Conservation (phyloP, 1,140 invertebrate species). For the Drosophila arawakana region DNA sequence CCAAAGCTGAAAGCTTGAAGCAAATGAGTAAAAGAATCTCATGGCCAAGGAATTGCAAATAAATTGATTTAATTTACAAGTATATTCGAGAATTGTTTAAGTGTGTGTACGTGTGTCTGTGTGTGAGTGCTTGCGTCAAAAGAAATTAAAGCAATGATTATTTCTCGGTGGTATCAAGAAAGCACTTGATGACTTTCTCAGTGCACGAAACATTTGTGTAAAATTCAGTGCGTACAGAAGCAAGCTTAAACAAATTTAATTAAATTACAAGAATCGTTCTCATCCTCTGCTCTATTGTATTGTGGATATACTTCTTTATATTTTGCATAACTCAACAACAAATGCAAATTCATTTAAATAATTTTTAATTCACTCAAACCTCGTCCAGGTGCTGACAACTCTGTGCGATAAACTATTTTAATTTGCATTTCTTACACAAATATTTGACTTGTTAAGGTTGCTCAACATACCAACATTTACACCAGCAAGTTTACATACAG, state of each 20-base stretch:
- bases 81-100: constrained; percentile 55
- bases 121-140: constrained; percentile 49
- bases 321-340: constrained; percentile 48
- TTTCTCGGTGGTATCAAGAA: constrained; percentile 23
- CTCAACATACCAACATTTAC: constrained; percentile 3
- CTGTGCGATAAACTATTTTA: constrained; percentile 53
- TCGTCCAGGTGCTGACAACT: constrained; percentile 30
- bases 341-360: constrained; percentile 66
- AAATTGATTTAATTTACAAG: constrained; percentile 79
- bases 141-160: constrained; percentile 76
- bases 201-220: constrained; percentile 44
- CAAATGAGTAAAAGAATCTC: constrained; percentile 43
- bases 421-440: constrained; percentile 67
- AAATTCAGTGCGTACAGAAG: constrained; percentile 23
- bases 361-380: constrained; percentile 28
- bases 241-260: constrained; percentile 63
- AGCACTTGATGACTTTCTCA: constrained; percentile 57
- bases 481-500: neutral
- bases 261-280: constrained; percentile 54
- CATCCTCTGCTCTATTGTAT: neutral
- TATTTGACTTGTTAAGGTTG: constrained; percentile 49
- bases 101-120: constrained; percentile 7
- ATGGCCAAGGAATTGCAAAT: constrained; percentile 66
- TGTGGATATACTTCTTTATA: neutral
- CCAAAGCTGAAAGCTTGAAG: constrained; percentile 3